Percentiles rank a stretch among this genome's conserved stretches.
Evolutionary conservation across 53 echinoderm and acorn worm genomes (phyloP).

Genomic region (Apostichopus leukothele): DNA sequence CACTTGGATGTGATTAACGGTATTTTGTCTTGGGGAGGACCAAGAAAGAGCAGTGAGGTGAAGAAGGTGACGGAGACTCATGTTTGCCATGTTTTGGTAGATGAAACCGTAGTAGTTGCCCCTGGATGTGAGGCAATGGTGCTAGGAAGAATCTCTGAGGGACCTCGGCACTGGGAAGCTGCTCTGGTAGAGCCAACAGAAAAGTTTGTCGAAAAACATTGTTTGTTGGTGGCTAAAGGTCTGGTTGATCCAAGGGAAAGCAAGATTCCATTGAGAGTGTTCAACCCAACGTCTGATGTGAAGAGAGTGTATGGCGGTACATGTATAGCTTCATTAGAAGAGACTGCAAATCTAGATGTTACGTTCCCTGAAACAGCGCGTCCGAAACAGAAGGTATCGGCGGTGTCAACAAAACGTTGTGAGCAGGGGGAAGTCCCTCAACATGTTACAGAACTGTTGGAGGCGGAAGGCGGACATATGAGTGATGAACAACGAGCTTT

Average conservation of each 20-base stretch:
- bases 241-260: neutral
- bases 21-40: constrained; percentile 5
- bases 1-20: constrained; percentile 21
- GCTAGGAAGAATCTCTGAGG: neutral
- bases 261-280: constrained; percentile 17
- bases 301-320: constrained; percentile 7
- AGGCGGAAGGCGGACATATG: neutral
- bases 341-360: neutral
- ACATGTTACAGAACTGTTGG: neutral
- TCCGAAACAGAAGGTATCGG: neutral
- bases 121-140: constrained; percentile 5
- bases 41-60: neutral
- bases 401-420: neutral
- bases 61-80: neutral
- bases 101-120: constrained; percentile 12
- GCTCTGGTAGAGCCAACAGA: constrained; percentile 19
- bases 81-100: constrained; percentile 14
- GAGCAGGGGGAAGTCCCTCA: neutral
- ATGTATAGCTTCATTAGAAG: neutral
- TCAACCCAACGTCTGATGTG: constrained; percentile 5
- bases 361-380: neutral
- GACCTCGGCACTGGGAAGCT: constrained; percentile 19
- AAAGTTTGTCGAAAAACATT: neutral
- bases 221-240: neutral
- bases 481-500: neutral